phyloP scores from a whole-genome alignment of 1,140 invertebrate genomes.

The Ceratosolen fusciceps region DNA sequence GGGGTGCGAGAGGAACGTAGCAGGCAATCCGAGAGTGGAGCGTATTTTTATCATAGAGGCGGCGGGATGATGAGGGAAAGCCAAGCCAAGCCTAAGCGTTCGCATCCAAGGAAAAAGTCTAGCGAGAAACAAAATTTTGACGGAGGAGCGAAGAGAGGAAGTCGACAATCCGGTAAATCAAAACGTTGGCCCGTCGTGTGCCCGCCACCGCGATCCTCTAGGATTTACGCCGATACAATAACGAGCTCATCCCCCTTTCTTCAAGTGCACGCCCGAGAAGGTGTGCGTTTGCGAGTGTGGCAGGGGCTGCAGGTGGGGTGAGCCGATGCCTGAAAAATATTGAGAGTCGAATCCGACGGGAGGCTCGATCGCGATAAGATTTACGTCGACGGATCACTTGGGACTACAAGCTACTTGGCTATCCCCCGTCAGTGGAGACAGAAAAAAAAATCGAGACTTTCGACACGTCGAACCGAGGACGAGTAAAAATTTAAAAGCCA shows the following conservation, averaged over 20 bases:
- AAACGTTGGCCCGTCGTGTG: slow-evolving; percentile 34
- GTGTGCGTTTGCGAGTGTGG: slow-evolving; percentile 48
- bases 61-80: not conserved
- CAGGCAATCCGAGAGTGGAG: no score
- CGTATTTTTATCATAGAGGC: no score
- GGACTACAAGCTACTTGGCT: slow-evolving; percentile 34
- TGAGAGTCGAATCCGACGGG: slow-evolving; percentile 53
- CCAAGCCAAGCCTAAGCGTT: no score
- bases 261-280: not conserved
- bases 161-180: slow-evolving; percentile 49
- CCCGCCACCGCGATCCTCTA: slow-evolving; percentile 56
- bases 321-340: slow-evolving; percentile 51
- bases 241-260: not conserved
- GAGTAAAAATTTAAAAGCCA: no score
- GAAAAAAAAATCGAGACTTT: not conserved
- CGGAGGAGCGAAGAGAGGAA: not conserved
- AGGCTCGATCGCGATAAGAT: slow-evolving; percentile 36
- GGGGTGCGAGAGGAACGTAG: no score
- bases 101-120: no score
- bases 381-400: not conserved
- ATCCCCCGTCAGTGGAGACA: not conserved
- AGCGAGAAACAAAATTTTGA: no score
- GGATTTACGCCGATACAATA: slow-evolving; percentile 58
- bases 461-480: not conserved
- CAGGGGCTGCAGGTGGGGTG: no score